A percentile compares a stretch with the other conserved stretches of the same genome.
These are phyloP conservation scores for Bombyx mori DNA, from an alignment of 1,140 invertebrate species.

Conservation along the genomic window ASM3026992v2 NC_085118.1:16618001-16618500, in stretches of 20 bases:
- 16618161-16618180: conserved; percentile 13
- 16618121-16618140: background rate
- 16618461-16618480: no score
- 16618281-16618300: conserved; percentile 17
- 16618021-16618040: conserved; percentile 9
- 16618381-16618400: no score
- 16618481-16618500: no score
- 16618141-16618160: conserved; percentile 19
- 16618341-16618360: no score
- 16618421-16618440: no score
- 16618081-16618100: conserved; percentile 14
- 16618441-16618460: no score
- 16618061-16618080: conserved; percentile 14
- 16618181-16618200: conserved; percentile 15
- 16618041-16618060: conserved; percentile 9
- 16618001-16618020: conserved; percentile 7
- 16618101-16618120: conserved; percentile 15
- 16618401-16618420: no score
- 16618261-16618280: conserved; percentile 12
- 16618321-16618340: conserved; percentile 19
- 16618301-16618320: conserved; percentile 10
- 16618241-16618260: conserved; percentile 22
- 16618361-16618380: no score
- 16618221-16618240: conserved; percentile 20
- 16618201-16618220: conserved; percentile 18